Evolutionary conservation across 2,113 vertebrate genomes (phyloP).

Genomic region (Tyto alba): DNA sequence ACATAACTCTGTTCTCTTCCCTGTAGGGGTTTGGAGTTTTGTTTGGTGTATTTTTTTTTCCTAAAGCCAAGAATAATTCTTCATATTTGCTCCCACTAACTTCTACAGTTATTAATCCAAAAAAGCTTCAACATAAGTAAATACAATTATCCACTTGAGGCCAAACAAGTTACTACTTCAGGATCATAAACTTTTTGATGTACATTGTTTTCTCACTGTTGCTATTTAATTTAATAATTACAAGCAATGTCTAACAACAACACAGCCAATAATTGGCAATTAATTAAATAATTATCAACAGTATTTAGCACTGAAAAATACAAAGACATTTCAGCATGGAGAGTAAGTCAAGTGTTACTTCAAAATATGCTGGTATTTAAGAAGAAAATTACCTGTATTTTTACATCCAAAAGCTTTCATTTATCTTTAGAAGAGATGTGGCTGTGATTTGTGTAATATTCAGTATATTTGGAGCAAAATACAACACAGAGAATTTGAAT

Average conservation of each 20-base stretch:
- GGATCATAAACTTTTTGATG: not conserved
- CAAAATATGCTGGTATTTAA: not conserved
- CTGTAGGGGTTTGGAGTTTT: not conserved
- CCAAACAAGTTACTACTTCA: not conserved
- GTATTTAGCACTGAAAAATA: not conserved
- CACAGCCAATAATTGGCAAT: not conserved
- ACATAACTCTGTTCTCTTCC: not conserved
- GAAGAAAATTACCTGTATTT: not conserved
- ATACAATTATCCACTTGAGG: not conserved
- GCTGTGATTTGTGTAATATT: not conserved
- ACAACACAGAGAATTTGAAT: not conserved
- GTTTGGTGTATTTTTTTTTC: not conserved
- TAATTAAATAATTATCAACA: slow-evolving; percentile 2
- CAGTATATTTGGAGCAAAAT: not conserved
- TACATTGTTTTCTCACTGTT: not conserved
- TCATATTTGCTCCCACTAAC: not conserved
- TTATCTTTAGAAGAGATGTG: not conserved
- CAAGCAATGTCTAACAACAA: not conserved
- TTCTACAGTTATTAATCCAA: not conserved
- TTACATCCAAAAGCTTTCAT: not conserved
- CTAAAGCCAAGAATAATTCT: not conserved
- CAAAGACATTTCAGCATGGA: no score
- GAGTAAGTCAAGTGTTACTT: not conserved
- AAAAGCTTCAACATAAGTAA: not conserved
- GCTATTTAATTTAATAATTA: not conserved